Base-by-base conservation (phyloP, 1,140 invertebrate genomes). In the Tenebrio molitor region DNA sequence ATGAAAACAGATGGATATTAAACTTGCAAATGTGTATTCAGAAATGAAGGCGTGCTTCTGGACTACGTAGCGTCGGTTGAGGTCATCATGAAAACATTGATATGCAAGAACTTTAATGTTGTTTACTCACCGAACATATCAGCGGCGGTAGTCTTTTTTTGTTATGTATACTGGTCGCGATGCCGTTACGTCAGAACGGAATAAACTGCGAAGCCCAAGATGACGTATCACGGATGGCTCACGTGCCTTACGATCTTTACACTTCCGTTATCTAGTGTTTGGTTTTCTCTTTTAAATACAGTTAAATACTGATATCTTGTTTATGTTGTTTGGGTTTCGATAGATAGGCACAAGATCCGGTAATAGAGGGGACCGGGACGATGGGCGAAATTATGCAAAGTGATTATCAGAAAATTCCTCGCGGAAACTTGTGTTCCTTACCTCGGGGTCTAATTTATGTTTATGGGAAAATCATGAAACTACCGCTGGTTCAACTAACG, bases 181-280 rank as follows among this genome's bases (percentile, higher is more conserved):
- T 62, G 19, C 58, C 25, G 25, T 66, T 66, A 66, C 64, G 64
- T 66, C 64, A 66, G 64, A 66, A 44, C 33, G 39, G 39, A 66
- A 66, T 66, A 44, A 66, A 69, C 67, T 69, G 19, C 44, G 23
- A 58, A 39, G 23, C 42, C 21, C 4, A 69, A 53, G 67, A 50
- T 53, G 50, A 69, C 29, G 50, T 69, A 69, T 53, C 70, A 72
- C 63, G 70, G 42, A 17, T 72, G 15, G 21, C 62, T 67, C 58
- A 72, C 70, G 62, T 72, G 70, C 63, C 46, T 41, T 21, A 50
- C 39, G 70, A 72, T 72, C 70, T 72, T 72, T 72, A 72, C 33
- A 72, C 69, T 66, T 65, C 62, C 62, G 41, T 66, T 72, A 72
- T 72, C 70, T 66, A 23, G 19, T 70, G 50, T 70, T 53, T 70